Percentiles rank a stretch among this genome's conserved stretches.
These are phyloP conservation scores for Drosophila prolongata DNA, from an alignment of 2,888 invertebrate species.

Conservation along the genomic window DNA sequence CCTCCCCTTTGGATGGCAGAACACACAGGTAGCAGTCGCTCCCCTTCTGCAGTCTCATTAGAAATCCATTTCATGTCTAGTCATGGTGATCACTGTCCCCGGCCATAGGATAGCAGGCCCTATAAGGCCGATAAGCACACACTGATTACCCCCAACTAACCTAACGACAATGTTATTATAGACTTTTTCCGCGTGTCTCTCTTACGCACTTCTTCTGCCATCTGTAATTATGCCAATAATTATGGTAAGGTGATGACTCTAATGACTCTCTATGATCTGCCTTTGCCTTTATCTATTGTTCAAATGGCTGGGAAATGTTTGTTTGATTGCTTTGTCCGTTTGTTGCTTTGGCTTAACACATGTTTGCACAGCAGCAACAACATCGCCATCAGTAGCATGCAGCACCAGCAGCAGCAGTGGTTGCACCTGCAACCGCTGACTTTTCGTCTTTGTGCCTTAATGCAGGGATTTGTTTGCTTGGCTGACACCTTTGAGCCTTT, in stretches of 20 bases:
- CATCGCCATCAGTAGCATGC: slow-evolving; percentile 35
- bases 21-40: slow-evolving; percentile 26
- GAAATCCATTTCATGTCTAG: slow-evolving; percentile 35
- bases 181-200: slow-evolving; percentile 28
- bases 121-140: slow-evolving; percentile 43
- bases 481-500: slow-evolving; percentile 68
- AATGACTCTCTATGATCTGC: slow-evolving; percentile 48
- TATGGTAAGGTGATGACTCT: slow-evolving; percentile 55
- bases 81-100: slow-evolving; percentile 33
- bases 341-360: slow-evolving; percentile 74
- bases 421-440: slow-evolving; percentile 45
- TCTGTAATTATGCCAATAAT: slow-evolving; percentile 52
- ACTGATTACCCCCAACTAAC: slow-evolving; percentile 51
- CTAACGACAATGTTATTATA: slow-evolving; percentile 59
- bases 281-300: slow-evolving; percentile 55
- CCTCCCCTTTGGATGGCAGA: slow-evolving; percentile 9
- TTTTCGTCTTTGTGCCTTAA: slow-evolving; percentile 47
- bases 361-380: slow-evolving; percentile 55
- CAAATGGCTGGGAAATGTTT: slow-evolving; percentile 45
- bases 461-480: slow-evolving; percentile 67
- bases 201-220: slow-evolving; percentile 25
- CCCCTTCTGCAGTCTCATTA: slow-evolving; percentile 31
- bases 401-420: slow-evolving; percentile 34
- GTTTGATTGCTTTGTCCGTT: slow-evolving; percentile 47
- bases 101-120: slow-evolving; percentile 10